phyloP scores from a whole-genome alignment of 2,113 vertebrate species.

The Nothocercus nigrocapillus region DNA sequence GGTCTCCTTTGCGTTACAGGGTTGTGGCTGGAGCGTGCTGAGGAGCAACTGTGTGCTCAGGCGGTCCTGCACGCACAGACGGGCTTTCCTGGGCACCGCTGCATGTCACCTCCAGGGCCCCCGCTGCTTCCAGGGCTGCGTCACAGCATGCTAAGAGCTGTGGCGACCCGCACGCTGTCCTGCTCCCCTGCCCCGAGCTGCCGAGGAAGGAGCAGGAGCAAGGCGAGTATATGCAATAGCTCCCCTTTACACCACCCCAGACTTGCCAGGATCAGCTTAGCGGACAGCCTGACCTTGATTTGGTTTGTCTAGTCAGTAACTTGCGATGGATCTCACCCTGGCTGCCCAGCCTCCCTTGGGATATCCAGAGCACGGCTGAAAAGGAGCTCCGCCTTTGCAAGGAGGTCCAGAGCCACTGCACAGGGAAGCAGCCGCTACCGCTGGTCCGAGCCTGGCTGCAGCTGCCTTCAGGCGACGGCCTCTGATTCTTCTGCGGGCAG shows the following conservation, averaged over 20 bases:
- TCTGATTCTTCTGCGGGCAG: background rate
- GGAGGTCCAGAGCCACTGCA: background rate
- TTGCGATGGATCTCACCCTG: background rate
- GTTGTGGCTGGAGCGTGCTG: background rate
- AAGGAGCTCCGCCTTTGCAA: too few relatives aligned
- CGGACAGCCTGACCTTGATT: background rate
- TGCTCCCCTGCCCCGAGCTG: background rate
- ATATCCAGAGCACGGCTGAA: background rate
- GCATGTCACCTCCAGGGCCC: rapidly evolving
- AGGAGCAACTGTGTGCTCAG: background rate
- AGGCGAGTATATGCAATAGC: background rate
- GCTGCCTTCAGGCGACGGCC: too few relatives aligned
- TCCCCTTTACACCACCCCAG: background rate
- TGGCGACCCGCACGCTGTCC: background rate
- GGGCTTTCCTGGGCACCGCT: background rate
- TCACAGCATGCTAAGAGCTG: background rate
- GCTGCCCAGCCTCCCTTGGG: background rate
- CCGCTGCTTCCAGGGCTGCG: rapidly evolving
- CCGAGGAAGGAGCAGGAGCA: background rate
- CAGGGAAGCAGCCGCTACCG: background rate
- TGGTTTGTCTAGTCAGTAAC: background rate
- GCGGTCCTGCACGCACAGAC: background rate
- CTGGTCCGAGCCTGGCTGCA: too few relatives aligned
- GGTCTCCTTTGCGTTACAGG: rapidly evolving
- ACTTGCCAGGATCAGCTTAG: background rate